Conservation (phyloP, 2,888 invertebrate genomes). For the Blera fallax region DNA sequence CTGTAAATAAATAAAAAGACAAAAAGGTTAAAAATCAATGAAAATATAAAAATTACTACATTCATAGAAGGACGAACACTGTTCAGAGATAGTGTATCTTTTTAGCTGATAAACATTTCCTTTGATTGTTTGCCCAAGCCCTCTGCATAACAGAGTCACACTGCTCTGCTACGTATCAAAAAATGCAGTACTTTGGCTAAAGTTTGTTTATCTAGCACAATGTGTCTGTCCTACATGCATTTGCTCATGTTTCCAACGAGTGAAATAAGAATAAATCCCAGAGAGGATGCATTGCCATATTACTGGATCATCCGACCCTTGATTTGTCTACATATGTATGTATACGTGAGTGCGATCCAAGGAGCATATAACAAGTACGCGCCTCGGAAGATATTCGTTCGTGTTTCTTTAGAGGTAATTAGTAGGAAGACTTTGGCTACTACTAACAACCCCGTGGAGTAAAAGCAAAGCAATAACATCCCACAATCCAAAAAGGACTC, state of each 20-base stretch:
- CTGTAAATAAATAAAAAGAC: slow-evolving; percentile 81
- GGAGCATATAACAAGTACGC: no score
- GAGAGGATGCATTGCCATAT: not conserved
- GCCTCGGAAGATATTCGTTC: no score
- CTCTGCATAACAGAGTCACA: not conserved
- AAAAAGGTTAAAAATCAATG: slow-evolving; percentile 8
- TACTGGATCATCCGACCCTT: not conserved
- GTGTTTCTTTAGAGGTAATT: no score
- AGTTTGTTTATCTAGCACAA: not conserved
- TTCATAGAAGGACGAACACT: not conserved
- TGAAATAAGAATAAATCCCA: not conserved
- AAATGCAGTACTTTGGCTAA: slow-evolving; percentile 17
- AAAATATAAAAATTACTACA: not conserved
- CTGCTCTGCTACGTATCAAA: not conserved
- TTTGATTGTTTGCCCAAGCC: slow-evolving; percentile 5
- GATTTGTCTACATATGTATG: no score
- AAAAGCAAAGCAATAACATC: no score
- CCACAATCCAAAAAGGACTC: no score
- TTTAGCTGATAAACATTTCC: slow-evolving; percentile 6
- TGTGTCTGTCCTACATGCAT: not conserved
- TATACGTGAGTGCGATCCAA: no score
- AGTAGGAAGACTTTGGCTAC: no score
- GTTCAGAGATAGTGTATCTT: not conserved
- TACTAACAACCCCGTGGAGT: no score
- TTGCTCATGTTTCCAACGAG: not conserved